These are phyloP conservation scores for Tetramorium parvispinum DNA, from an alignment of 1,140 invertebrate genomes.

Conservation along the genomic window DNA sequence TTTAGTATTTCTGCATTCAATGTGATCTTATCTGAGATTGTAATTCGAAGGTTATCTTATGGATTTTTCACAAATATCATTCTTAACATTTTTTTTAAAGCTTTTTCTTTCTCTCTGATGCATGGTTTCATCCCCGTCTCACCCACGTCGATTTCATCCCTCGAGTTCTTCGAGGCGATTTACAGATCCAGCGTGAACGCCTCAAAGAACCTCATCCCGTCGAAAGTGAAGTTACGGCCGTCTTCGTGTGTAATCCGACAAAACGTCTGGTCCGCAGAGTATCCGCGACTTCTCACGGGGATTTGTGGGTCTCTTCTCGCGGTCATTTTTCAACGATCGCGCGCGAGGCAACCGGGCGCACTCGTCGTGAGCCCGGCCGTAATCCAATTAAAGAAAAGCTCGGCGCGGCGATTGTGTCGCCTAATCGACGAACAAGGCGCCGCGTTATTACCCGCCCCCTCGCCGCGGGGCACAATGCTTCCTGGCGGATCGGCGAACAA, in stretches of 20 bases:
- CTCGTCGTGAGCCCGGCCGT: slow-evolving; percentile 60
- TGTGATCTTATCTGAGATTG: no score
- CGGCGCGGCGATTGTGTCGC: slow-evolving; percentile 69
- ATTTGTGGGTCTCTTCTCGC: slow-evolving; percentile 62
- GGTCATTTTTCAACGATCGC: slow-evolving; percentile 69
- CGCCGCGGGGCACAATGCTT: slow-evolving; percentile 65
- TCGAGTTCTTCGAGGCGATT: slow-evolving; percentile 25
- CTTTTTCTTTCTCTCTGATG: not conserved
- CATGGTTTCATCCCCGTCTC: not conserved
- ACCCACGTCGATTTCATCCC: slow-evolving; percentile 1
- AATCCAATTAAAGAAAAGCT: slow-evolving; percentile 75
- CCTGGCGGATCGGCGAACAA: slow-evolving; percentile 73
- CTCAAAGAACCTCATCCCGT: slow-evolving; percentile 12
- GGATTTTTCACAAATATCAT: not conserved
- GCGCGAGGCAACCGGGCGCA: slow-evolving; percentile 38
- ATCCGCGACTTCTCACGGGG: slow-evolving; percentile 69
- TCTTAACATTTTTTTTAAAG: not conserved
- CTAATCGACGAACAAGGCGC: slow-evolving; percentile 75
- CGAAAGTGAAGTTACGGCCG: slow-evolving; percentile 1
- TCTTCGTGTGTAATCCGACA: slow-evolving; percentile 43
- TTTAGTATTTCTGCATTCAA: not conserved
- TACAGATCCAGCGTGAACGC: not conserved
- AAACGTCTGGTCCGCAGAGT: slow-evolving; percentile 23
- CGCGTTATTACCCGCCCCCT: slow-evolving; percentile 73
- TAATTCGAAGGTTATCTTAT: not conserved